Evolutionary conservation across 37 sponge, comb jelly and placozoan species (phyloP).

Genomic region (Ephydatia muelleri): DNA sequence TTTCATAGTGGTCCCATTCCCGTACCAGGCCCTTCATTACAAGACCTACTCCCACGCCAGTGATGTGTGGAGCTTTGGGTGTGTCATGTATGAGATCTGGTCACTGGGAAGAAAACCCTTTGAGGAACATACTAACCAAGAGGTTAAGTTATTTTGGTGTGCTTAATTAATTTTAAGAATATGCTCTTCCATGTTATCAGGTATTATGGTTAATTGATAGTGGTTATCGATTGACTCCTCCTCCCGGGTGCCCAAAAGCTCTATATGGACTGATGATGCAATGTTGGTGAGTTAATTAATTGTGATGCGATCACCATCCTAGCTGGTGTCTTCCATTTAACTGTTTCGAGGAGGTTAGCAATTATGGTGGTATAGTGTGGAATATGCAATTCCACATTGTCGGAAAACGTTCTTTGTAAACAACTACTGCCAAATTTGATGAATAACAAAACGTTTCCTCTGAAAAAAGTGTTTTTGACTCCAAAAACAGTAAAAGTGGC

Average conservation of each 20-base stretch:
- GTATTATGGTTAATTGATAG: conserved; percentile 23
- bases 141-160: conserved; percentile 15
- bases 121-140: conserved; percentile 17
- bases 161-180: background rate
- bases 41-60: conserved; percentile 51
- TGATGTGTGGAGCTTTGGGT: conserved; percentile 75
- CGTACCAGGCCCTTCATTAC: conserved; percentile 39
- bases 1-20: background rate
- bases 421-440: no score
- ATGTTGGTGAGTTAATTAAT: conserved; percentile 55
- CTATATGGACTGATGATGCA: conserved; percentile 70
- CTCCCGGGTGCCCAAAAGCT: conserved; percentile 69
- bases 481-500: no score
- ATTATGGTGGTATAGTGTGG: no score
- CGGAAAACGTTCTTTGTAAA: no score
- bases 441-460: no score
- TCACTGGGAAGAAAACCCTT: conserved; percentile 56
- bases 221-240: conserved; percentile 66
- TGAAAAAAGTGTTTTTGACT: no score
- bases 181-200: background rate
- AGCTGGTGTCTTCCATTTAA: no score
- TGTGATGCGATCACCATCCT: no score
- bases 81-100: conserved; percentile 73
- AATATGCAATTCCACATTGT: no score
- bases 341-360: no score